Conservation (phyloP, 2,888 invertebrate genomes). For the Sturmia bella region DNA sequence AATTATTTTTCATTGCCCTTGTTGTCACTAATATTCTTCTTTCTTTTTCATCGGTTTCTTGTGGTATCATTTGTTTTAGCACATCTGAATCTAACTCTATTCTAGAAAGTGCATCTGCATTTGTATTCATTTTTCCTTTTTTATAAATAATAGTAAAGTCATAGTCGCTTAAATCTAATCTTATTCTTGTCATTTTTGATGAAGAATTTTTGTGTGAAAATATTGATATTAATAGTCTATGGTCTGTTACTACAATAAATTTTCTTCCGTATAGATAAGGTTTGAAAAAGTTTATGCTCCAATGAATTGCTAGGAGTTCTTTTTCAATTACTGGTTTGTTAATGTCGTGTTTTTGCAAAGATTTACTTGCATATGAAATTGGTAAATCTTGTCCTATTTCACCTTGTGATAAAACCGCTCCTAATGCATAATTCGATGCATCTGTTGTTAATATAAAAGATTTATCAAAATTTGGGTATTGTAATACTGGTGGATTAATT, state of each 20-base stretch:
- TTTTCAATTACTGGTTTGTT: constrained; percentile 2
- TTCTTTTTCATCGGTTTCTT: neutral
- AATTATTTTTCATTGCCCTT: constrained; percentile 2
- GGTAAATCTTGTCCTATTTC: constrained; percentile 1
- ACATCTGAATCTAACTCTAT: neutral
- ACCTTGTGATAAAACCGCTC: neutral
- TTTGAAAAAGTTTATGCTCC: neutral
- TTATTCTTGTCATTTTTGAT: too few relatives aligned
- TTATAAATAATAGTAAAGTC: too few relatives aligned
- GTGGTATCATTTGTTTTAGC: constrained; percentile 9
- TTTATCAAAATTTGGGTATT: constrained; percentile 1
- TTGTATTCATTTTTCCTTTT: too few relatives aligned
- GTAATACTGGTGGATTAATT: neutral
- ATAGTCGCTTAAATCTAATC: too few relatives aligned
- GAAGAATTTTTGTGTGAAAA: constrained; percentile 1
- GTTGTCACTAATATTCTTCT: constrained; percentile 7
- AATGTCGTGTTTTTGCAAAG: constrained; percentile 9
- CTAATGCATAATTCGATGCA: too few relatives aligned
- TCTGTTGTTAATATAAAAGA: constrained; percentile 1
- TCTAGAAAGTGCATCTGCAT: neutral
- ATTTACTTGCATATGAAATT: too few relatives aligned
- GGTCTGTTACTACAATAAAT: neutral
- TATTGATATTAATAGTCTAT: neutral
- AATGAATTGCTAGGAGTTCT: neutral
- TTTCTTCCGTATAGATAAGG: too few relatives aligned